Evolutionary conservation across 2,797 vertebrate genomes (phyloP), one percentile per base, ranked within the genome.

Genomic region (Podargus strigoides): DNA sequence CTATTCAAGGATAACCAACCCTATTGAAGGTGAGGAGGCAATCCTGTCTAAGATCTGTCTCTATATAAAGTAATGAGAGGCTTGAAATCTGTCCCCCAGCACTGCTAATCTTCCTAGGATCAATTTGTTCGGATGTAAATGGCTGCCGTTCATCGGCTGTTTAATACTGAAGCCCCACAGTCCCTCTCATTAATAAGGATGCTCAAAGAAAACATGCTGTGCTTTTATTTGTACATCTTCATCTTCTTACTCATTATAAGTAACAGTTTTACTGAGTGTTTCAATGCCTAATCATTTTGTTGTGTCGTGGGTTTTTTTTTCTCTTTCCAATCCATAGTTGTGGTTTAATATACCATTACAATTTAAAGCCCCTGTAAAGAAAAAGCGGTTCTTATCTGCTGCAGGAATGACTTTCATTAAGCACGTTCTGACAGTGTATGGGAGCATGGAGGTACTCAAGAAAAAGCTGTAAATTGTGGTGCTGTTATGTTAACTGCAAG

Each of bases 391-490:
- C 91, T 90, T 96, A 91, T 92, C 58, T 96, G 80, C 56, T 95
- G 50, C 83, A 95, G 94, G 97, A 97, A 96, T 97, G 15, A 90
- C 96, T 97, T 97, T 96, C 82, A 93, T 95, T 96, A 96, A 97
- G 91, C 60, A 86, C 44, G 41, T 96, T 83, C 81, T 5, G 3
- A 88, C 87, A 95, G 82, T 34, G 60, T 80, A 91, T 84, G 82
- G 60, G 69, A 96, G 78, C 26, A 16, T 96, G 94, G 96, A 96
- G 81, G 86, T 96, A 93, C 93, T 93, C 95, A 94, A 70, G 76
- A 30, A 94, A 89, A 89, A 93, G 55, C 77, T 96, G 80, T 95
- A 95, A 97, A 97, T 94, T 92, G 94, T 47, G 27, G 63, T 87
- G 39, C 82, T 92, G 73, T 95, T 97, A 96, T 92, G 73, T 95